Evolutionary conservation across 2,888 invertebrate genomes (phyloP).

Genomic region (Xestia c-nigrum): DNA sequence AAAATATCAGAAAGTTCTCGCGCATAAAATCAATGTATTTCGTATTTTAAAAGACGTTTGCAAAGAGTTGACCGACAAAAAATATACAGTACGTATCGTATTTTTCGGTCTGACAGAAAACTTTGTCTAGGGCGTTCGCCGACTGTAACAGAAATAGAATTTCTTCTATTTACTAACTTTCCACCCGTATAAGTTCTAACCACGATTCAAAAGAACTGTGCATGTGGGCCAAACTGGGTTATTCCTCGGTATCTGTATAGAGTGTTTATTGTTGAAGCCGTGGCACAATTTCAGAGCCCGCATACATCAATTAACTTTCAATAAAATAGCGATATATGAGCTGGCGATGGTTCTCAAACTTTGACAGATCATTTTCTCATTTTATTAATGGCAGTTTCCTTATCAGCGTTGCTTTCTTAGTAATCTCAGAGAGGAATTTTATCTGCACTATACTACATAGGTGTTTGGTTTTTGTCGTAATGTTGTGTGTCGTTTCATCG

Average conservation of each 20-base stretch:
- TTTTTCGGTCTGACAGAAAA: slow-evolving; percentile 41
- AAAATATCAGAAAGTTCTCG: neutral
- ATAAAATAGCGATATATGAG: slow-evolving; percentile 75
- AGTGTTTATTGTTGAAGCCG: slow-evolving; percentile 66
- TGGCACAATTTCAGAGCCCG: slow-evolving; percentile 77
- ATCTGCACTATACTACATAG: neutral
- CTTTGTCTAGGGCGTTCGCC: slow-evolving; percentile 47
- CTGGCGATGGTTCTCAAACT: slow-evolving; percentile 57
- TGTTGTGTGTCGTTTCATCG: neutral
- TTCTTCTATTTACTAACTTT: slow-evolving; percentile 51
- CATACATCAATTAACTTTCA: slow-evolving; percentile 82
- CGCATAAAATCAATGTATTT: neutral
- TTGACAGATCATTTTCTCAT: slow-evolving; percentile 22
- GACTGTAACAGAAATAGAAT: slow-evolving; percentile 46
- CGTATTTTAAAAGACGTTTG: neutral
- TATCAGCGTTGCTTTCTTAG: neutral
- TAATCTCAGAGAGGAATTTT: neutral
- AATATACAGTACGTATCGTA: slow-evolving; percentile 21
- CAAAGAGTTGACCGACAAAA: slow-evolving; percentile 20
- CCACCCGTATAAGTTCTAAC: slow-evolving; percentile 45
- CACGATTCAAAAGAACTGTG: slow-evolving; percentile 30
- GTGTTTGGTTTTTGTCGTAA: neutral
- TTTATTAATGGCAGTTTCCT: neutral
- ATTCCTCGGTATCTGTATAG: slow-evolving; percentile 47
- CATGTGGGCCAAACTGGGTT: slow-evolving; percentile 36